Evolutionary conservation across 2,888 invertebrate species (phyloP).

Genomic region (Cactoblastis cactorum): DNA sequence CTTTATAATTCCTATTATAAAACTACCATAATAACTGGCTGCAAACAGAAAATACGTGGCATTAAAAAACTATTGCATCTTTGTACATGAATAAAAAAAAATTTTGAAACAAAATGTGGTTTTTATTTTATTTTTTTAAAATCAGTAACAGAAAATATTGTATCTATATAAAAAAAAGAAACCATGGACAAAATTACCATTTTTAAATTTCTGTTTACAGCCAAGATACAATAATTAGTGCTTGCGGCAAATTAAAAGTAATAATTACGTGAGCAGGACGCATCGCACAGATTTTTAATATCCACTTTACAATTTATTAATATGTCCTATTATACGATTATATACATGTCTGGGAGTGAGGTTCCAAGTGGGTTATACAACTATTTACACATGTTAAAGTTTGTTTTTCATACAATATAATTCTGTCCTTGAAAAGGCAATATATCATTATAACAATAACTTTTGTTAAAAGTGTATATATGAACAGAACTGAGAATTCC

Average conservation of each 20-base stretch:
- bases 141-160: not conserved
- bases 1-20: not conserved
- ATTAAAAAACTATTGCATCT: no score
- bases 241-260: not conserved
- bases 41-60: slow-evolving; percentile 5
- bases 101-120: no score
- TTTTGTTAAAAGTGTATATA: no score
- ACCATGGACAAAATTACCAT: not conserved
- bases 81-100: not conserved
- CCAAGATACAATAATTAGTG: not conserved
- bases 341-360: not conserved
- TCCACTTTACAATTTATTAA: not conserved
- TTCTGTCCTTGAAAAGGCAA: not conserved
- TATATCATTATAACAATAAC: no score
- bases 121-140: not conserved
- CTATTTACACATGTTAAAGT: not conserved
- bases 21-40: not conserved
- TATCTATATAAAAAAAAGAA: no score
- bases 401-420: not conserved
- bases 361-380: not conserved
- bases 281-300: slow-evolving; percentile 3
- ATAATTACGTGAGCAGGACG: not conserved
- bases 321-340: not conserved
- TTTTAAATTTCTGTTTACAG: not conserved
- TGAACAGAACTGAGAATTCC: no score